Evolutionary conservation across 2,888 invertebrate species (phyloP).

Genomic region (Lacanobia oleracea): DNA sequence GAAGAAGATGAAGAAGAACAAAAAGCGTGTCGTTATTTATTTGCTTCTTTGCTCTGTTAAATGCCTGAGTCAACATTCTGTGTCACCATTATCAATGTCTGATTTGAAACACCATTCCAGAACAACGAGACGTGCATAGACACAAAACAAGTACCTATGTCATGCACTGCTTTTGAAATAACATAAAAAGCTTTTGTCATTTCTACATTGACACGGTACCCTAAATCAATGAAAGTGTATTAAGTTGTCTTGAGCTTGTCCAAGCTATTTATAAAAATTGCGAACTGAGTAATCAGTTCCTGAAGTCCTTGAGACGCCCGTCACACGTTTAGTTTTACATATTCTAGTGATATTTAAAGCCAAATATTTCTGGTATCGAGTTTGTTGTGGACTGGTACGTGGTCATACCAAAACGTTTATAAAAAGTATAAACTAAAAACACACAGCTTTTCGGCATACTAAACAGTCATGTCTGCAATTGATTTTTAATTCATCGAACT

Average conservation of each 20-base stretch:
- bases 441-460: neutral
- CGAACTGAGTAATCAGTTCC: conserved; percentile 32
- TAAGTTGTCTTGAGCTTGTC: neutral
- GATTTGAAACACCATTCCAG: neutral
- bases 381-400: conserved; percentile 4
- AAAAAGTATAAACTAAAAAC: neutral
- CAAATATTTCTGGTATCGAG: conserved; percentile 31
- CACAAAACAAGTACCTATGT: neutral
- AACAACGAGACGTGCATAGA: neutral
- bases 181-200: conserved; percentile 1
- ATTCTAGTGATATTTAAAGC: conserved; percentile 45
- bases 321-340: conserved; percentile 15
- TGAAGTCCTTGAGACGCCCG: conserved; percentile 46
- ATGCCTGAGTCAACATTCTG: neutral
- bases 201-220: neutral
- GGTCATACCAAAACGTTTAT: neutral
- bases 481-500: neutral
- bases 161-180: neutral
- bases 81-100: neutral
- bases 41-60: neutral
- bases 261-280: conserved; percentile 20
- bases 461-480: neutral
- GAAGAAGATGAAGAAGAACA: too few species aligned
- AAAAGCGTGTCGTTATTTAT: neutral
- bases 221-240: neutral